Base-by-base conservation (phyloP, 2,797 vertebrate species). In the Apogon talboti region DNA sequence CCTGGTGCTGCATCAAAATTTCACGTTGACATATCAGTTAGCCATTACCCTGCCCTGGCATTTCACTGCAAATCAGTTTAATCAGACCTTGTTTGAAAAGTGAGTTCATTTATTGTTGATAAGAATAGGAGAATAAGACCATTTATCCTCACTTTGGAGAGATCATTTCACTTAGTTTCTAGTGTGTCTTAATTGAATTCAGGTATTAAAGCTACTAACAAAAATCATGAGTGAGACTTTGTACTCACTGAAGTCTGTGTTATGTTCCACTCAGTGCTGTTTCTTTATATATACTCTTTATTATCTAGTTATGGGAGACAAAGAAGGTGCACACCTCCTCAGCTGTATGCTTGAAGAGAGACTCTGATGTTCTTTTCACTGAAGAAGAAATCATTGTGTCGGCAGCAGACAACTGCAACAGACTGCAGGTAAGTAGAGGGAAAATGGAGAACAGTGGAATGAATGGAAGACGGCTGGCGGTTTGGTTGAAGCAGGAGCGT, bases 301-400 rank as follows among this genome's bases (percentile, higher is more conserved):
- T 54, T 53, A 77, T 64, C 58, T 74, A 98, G 97, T 85, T 98
- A 38, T 99, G 98, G 98, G 95, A 98, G 87, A 97, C 96, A 0
- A 93, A 92, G 43, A 96, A 94, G 67, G 94, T 98, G n/a, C 96
- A 96, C 92, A 94, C 93, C 49, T 95, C 96, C 50, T 97, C 95
- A 15, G 95, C 94, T 37, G 76, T 93, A 73, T 88, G 93, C 40
- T 93, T 99, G 67, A 97, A 97, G 89, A 94, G 95, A 88, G 96
- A 98, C 79, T 92, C 95, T 7, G 96, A 97, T 33, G 95, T 96
- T 52, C 66, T 93, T 9, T 98, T 98, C 87, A 83, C 74, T 30
- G 88, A 83, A 4, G 85, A 79, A 43, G 90, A 95, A 72, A 82
- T 95, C 52, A 88, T 89, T 3, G 91, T 98, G 81, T 94, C 96